Evolutionary conservation across 2,888 invertebrate genomes (phyloP), one percentile per base, ranked within the genome.

Genomic region (Drosophila colorata): DNA sequence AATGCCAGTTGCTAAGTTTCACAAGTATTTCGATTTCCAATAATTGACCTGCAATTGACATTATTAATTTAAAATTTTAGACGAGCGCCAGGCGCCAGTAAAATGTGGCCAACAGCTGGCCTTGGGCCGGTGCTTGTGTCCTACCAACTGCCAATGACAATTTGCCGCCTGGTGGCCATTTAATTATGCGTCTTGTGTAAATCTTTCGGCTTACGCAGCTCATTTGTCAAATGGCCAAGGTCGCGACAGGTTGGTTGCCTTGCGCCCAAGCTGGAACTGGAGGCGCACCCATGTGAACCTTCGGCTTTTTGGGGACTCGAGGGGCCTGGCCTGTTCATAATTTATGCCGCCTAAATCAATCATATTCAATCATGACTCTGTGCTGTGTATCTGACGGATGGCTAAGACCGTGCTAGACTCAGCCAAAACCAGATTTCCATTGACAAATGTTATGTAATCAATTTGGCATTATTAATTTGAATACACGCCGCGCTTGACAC

Each of bases 381-480:
- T 59, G 48, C 28, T 48, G 47, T 68, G 69, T 65, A 73, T 61
- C 63, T 74, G 78, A 74, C 65, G 74, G 65, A 60, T 69, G 59
- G 48, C 73, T 73, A 44, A 78, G 74, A 55, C 47, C 16, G 16
- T 40, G 52, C 47, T 53, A 51, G 43, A 38, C 35, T 33, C 43
- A 25, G 18, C 58, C 43, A 46, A 59, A 63, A 78, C 65, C 80
- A 73, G 80, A 79, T 72, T 79, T 41, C 51, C 70, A 77, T 81
- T 85, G 89, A 85, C 88, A 89, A 85, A 85, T 85, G 84, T 85
- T 89, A 68, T 85, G 66, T 71, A 85, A 85, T 85, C 76, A 85
- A 85, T 85, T 85, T 89, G 76, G 83, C 69, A 85, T 89, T 84
- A 84, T 84, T 89, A 89, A 89, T 87, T 87, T 85, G 75, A 84